Percentiles rank a stretch among this genome's conserved stretches.
These are phyloP conservation scores for Riptortus pedestris DNA, from an alignment of 1,140 invertebrate species.

Conservation along the genomic window DNA sequence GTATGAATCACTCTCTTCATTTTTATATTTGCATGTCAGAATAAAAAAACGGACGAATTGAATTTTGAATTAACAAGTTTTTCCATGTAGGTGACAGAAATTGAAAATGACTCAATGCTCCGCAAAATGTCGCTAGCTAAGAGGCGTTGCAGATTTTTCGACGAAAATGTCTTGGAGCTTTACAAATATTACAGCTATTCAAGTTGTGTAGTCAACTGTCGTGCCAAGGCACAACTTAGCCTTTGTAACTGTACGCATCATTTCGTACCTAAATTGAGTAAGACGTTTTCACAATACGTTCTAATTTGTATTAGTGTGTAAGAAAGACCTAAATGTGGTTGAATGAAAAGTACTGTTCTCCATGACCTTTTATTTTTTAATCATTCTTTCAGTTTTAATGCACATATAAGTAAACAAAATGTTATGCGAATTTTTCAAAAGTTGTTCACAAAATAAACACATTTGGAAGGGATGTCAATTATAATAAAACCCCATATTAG, in stretches of 20 bases:
- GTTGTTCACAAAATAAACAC: too few species aligned
- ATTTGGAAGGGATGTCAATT: too few species aligned
- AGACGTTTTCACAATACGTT: too few species aligned
- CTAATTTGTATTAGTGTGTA: too few species aligned
- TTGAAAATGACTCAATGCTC: slow-evolving; percentile 47
- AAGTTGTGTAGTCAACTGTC: slow-evolving; percentile 54
- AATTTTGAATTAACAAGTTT: not conserved
- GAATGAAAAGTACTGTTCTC: too few species aligned
- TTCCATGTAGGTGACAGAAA: slow-evolving; percentile 39
- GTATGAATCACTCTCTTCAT: not conserved
- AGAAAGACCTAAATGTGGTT: too few species aligned
- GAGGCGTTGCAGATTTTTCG: slow-evolving; percentile 49
- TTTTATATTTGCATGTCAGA: slow-evolving; percentile 22
- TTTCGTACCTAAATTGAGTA: slow-evolving; percentile 37
- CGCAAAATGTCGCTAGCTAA: slow-evolving; percentile 43
- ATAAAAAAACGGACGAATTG: slow-evolving; percentile 25
- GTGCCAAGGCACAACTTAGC: slow-evolving; percentile 48
- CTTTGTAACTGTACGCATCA: slow-evolving; percentile 54
- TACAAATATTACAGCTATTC: slow-evolving; percentile 51
- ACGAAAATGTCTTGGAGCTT: slow-evolving; percentile 44
- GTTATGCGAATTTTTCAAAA: too few species aligned
- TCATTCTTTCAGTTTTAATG: too few species aligned
- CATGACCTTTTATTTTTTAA: too few species aligned
- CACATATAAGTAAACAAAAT: too few species aligned
- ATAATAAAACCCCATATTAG: too few species aligned